phyloP scores from a whole-genome alignment of 2,113 vertebrate genomes.

The Panthera tigris region DNA sequence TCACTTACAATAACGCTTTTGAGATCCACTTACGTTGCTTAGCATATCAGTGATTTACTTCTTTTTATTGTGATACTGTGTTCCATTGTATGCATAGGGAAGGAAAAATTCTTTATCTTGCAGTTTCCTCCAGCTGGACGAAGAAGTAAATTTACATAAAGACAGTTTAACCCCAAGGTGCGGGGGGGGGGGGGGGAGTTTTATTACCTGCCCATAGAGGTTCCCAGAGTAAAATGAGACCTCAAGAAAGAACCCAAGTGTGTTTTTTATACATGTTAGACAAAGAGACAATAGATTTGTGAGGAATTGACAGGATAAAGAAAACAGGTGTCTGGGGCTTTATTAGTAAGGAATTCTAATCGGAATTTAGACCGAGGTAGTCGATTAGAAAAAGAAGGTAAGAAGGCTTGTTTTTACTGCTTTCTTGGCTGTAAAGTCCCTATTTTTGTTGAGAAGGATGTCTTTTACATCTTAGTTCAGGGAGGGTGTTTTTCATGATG shows the following conservation, averaged over 20 bases:
- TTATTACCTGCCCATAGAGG: background rate
- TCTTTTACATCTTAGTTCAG: background rate
- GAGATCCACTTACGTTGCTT: background rate
- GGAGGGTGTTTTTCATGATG: background rate
- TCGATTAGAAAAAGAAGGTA: background rate
- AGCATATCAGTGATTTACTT: background rate
- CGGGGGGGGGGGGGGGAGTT: background rate
- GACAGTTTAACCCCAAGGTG: background rate
- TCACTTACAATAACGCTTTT: no score
- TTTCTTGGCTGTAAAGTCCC: background rate
- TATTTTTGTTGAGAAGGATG: background rate
- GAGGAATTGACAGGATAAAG: background rate
- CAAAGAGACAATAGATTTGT: background rate
- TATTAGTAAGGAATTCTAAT: background rate
- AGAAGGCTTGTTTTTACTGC: background rate
- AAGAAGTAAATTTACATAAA: background rate
- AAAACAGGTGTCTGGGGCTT: background rate
- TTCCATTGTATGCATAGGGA: background rate
- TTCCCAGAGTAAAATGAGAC: background rate
- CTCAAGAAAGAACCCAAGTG: background rate
- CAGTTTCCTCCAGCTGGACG: background rate
- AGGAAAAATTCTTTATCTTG: background rate
- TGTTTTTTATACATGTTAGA: background rate
- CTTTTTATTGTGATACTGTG: fast-evolving
- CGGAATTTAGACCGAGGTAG: background rate